Evolutionary conservation across 2,888 invertebrate species (phyloP).

Genomic region (Brachynemurus nebulosus): DNA sequence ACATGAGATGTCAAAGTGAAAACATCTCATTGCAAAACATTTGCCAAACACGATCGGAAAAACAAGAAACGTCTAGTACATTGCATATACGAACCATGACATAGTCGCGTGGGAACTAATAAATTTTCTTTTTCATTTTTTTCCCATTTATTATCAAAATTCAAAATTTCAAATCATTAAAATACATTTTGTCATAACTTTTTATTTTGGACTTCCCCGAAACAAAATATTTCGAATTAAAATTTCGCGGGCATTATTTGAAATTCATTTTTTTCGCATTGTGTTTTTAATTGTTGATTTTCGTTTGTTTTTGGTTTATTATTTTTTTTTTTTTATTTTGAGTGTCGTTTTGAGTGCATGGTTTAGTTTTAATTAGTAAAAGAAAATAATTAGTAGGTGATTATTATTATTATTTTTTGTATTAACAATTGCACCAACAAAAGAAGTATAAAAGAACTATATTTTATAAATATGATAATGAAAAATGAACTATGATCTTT

Average conservation of each 20-base stretch:
- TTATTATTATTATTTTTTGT: too few relatives aligned
- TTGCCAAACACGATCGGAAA: too few relatives aligned
- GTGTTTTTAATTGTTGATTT: constrained; percentile 12
- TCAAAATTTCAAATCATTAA: background rate
- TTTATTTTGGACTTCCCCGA: too few relatives aligned
- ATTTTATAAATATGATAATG: too few relatives aligned
- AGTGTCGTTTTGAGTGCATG: constrained; percentile 10
- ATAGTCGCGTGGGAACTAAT: background rate
- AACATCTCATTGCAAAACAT: constrained; percentile 7
- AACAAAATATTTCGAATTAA: background rate
- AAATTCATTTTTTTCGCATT: constrained; percentile 15
- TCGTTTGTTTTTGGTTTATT: constrained; percentile 13
- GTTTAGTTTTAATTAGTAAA: too few relatives aligned
- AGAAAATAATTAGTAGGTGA: too few relatives aligned
- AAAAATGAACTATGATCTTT: too few relatives aligned
- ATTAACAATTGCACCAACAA: too few relatives aligned
- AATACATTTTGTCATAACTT: too few relatives aligned
- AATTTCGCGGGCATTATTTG: constrained; percentile 16
- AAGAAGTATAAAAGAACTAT: too few relatives aligned
- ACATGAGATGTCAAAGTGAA: constrained; percentile 8
- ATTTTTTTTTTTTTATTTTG: constrained; percentile 13
- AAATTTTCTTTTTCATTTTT: background rate
- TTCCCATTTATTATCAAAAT: background rate
- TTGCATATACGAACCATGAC: background rate
- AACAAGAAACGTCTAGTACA: background rate